A percentile compares a stretch with the other conserved stretches of the same genome.
Conservation (phyloP, 2,888 invertebrate species). For the Physocephala rufipes region DNA sequence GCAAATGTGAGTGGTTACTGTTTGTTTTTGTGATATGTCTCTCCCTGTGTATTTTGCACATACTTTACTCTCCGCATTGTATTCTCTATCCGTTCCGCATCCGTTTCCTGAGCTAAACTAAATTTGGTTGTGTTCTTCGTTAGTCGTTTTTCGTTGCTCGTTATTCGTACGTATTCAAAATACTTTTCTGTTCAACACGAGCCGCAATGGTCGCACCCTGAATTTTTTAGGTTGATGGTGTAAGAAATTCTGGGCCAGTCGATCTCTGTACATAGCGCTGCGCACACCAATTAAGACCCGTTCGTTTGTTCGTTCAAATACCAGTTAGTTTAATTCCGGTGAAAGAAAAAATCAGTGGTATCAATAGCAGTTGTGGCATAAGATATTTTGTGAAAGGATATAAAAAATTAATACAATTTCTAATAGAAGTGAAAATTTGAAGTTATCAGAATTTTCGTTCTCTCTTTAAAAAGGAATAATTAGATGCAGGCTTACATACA, state of each 20-base stretch:
- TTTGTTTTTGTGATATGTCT: background rate
- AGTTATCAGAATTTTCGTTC: no score
- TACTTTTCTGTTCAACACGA: slow-evolving; percentile 41
- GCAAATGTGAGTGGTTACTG: slow-evolving; percentile 33
- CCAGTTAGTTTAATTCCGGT: slow-evolving; percentile 26
- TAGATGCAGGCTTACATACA: background rate
- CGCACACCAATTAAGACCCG: slow-evolving; percentile 50
- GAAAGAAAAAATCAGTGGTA: slow-evolving; percentile 42
- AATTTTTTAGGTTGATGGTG: slow-evolving; percentile 62
- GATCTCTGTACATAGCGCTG: slow-evolving; percentile 59
- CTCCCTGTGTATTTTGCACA: background rate
- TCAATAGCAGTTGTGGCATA: slow-evolving; percentile 16
- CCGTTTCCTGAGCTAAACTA: background rate
- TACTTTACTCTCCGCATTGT: background rate
- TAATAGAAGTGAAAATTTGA: background rate
- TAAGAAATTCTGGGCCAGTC: slow-evolving; percentile 64
- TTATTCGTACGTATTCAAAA: no score
- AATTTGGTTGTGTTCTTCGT: slow-evolving; percentile 21
- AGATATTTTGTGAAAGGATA: slow-evolving; percentile 18
- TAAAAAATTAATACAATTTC: slow-evolving; percentile 13
- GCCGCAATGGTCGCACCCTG: slow-evolving; percentile 58
- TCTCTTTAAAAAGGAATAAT: background rate
- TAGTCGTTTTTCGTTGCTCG: no score
- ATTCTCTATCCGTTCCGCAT: background rate
- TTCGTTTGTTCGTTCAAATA: slow-evolving; percentile 39